Conservation (phyloP, 2,797 vertebrate species). For the Ficedula albicollis region DNA sequence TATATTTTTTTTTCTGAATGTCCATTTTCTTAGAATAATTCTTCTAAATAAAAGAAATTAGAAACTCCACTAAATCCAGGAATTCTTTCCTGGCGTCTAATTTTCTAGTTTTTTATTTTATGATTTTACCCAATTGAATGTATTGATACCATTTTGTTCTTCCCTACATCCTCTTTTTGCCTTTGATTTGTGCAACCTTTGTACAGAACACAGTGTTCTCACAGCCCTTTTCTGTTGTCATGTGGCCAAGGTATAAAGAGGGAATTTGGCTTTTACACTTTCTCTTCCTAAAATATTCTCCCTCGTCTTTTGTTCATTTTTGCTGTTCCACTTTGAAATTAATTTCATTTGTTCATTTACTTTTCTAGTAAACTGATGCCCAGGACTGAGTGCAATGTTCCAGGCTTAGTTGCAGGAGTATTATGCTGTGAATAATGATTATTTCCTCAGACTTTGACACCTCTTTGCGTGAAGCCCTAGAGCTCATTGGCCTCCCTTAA, state of each 20-base stretch:
- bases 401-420: neutral
- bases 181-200: neutral
- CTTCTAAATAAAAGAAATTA: neutral
- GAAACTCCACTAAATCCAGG: neutral
- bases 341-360: neutral
- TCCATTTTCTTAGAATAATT: neutral
- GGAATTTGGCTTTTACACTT: neutral
- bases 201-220: neutral
- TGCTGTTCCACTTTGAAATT: neutral
- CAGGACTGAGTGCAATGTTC: neutral
- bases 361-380: neutral
- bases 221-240: neutral
- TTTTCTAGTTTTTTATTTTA: neutral
- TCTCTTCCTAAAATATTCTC: neutral
- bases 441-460: neutral
- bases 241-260: neutral
- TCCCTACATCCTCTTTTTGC: neutral
- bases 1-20: neutral
- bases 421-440: constrained; percentile 19
- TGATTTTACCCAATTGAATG: neutral
- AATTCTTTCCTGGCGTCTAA: neutral
- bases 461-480: constrained; percentile 25
- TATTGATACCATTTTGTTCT: neutral
- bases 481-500: constrained; percentile 4
- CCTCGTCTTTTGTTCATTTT: neutral